These are phyloP conservation scores for Peromyscus leucopus DNA, from an alignment of 2,113 vertebrate species.

Conservation along the genomic window DNA sequence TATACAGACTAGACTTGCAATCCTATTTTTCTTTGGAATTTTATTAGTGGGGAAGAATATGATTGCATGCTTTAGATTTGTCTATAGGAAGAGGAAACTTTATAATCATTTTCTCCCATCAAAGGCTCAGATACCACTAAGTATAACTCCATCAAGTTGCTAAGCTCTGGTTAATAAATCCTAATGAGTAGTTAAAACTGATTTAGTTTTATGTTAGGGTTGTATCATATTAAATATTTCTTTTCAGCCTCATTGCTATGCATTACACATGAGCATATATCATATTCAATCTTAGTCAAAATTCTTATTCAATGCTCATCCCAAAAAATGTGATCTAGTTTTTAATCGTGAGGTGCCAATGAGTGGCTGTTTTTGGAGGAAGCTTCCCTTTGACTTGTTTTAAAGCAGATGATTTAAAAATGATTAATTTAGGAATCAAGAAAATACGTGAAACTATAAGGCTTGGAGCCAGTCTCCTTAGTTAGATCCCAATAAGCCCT, in stretches of 20 bases:
- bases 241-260: conserved; percentile 62
- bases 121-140: conserved; percentile 45
- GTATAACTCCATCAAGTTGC: background rate
- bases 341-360: conserved; percentile 70
- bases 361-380: conserved; percentile 67
- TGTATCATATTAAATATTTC: conserved; percentile 65
- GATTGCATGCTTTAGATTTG: background rate
- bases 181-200: conserved; percentile 64
- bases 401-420: conserved; percentile 73
- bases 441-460: conserved; percentile 66
- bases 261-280: conserved; percentile 45
- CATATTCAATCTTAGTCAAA: conserved; percentile 73
- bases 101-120: conserved; percentile 14
- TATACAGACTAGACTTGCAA: background rate
- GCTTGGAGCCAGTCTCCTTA: conserved; percentile 65
- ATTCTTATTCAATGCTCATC: conserved; percentile 56
- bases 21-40: background rate
- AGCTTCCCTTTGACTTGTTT: conserved; percentile 74
- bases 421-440: conserved; percentile 77
- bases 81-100: conserved; percentile 12
- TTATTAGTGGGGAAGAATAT: background rate
- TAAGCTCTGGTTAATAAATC: conserved; percentile 63
- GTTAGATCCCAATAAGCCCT: conserved; percentile 73
- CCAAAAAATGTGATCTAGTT: conserved; percentile 50
- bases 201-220: conserved; percentile 60